Evolutionary conservation across 1,140 invertebrate species (phyloP), one percentile per base, ranked within the genome.

Genomic region (Steinernema feltiae): DNA sequence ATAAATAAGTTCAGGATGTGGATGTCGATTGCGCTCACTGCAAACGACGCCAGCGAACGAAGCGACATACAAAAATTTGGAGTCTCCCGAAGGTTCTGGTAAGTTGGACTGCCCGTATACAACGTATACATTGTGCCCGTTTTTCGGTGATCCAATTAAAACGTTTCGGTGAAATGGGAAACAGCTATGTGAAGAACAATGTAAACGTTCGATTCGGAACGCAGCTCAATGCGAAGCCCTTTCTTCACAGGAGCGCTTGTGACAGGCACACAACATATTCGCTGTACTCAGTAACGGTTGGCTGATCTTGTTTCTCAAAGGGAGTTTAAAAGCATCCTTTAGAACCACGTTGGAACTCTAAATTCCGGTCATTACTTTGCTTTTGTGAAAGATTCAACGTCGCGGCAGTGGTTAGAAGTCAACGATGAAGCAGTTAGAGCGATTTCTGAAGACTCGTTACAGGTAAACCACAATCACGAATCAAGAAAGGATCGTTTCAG

Each of bases 41-140:
- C 75, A 76, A 76, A 30, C 1, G 31, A 31, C 70, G 70, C 1
- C 75, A 63, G 2, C 15, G 48, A 1, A 73, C 32, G 27, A 76
- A 70, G n/a, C 17, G 75, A 18, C 31, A 48, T 17, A 70, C 75
- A 1, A 76, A 76, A n/a, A 92, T 95, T 70, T 95, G 93, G 93
- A 90, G 92, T 76, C 87, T 93, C 76, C 93, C 93, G 76, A 93
- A 93, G 3, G 91, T 94, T 80, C 87, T 95, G 82, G 93, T 94
- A 82, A 89, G 89, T 48, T 41, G n/a, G 31, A 30, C 12, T n/a
- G n/a, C 0, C 46, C 29, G 2, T 15, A 15, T 27, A 27, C 24
- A 3, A 31, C 46, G 32, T 32, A 72, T 21, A n/a, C 12, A 7
- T 73, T 17, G 72, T 32, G n/a, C n/a, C n/a, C n/a, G n/a, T 32